Conservation (phyloP, 2,888 invertebrate species). For the Coelopa pilipes region DNA sequence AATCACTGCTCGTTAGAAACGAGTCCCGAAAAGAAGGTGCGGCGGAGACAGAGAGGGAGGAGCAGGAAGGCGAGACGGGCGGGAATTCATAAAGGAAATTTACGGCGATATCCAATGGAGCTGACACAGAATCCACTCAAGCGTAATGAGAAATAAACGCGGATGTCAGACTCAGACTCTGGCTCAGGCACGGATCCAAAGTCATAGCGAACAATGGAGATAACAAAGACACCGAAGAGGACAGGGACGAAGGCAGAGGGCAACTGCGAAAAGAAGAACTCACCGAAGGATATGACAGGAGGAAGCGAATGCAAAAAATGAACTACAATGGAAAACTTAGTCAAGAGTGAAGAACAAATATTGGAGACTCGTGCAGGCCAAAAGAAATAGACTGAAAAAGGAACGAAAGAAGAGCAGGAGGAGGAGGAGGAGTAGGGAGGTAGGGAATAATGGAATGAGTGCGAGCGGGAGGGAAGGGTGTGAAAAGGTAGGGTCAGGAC, state of each 20-base stretch:
- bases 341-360: slow-evolving; percentile 25
- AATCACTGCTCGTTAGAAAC: slow-evolving; percentile 17
- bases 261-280: slow-evolving; percentile 33
- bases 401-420: too few relatives aligned
- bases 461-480: too few relatives aligned
- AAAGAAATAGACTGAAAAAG: slow-evolving; percentile 20
- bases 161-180: slow-evolving; percentile 45
- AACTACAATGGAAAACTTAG: slow-evolving; percentile 31
- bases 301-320: neutral
- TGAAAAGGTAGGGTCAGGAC: slow-evolving; percentile 23
- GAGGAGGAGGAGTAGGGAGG: too few relatives aligned
- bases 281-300: slow-evolving; percentile 36
- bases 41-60: neutral
- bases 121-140: slow-evolving; percentile 53
- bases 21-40: slow-evolving; percentile 53
- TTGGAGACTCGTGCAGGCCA: slow-evolving; percentile 1
- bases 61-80: slow-evolving; percentile 44
- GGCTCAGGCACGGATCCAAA: slow-evolving; percentile 30
- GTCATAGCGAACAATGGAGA: slow-evolving; percentile 28
- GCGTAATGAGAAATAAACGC: slow-evolving; percentile 51
- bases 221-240: slow-evolving; percentile 17
- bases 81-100: slow-evolving; percentile 48
- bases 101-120: slow-evolving; percentile 60
- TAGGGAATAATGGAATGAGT: too few relatives aligned
- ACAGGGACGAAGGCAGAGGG: neutral